A percentile compares a stretch with the other conserved stretches of the same genome.
phyloP scores from a whole-genome alignment of 2,888 invertebrate species.

The Stictocephala bisonia region DNA sequence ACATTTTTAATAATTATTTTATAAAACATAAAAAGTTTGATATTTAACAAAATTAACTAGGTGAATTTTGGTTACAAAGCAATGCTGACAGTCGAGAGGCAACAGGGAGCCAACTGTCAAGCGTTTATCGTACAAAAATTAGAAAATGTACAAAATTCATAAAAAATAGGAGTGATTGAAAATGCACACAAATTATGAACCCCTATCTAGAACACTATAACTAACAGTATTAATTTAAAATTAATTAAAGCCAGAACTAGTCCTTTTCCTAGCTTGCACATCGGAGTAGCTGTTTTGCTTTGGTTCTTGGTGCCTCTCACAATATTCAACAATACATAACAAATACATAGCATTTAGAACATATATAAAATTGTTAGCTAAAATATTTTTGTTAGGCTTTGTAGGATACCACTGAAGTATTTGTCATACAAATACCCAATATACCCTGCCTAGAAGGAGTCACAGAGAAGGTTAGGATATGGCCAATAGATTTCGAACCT shows the following conservation, averaged over 20 bases:
- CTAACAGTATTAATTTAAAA: slow-evolving; percentile 49
- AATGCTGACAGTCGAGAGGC: slow-evolving; percentile 41
- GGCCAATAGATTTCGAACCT: slow-evolving; percentile 47
- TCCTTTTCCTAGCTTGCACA: slow-evolving; percentile 44
- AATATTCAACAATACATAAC: slow-evolving; percentile 44
- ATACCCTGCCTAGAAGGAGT: slow-evolving; percentile 31
- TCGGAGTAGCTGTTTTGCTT: slow-evolving; percentile 47
- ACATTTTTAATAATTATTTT: slow-evolving; percentile 51
- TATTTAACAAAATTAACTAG: slow-evolving; percentile 50
- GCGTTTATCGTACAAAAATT: slow-evolving; percentile 54
- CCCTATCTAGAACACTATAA: slow-evolving; percentile 50
- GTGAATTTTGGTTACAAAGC: slow-evolving; percentile 49
- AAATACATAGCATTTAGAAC: slow-evolving; percentile 43
- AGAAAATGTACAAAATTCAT: slow-evolving; percentile 57
- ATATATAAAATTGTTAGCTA: slow-evolving; percentile 43
- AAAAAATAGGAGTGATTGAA: slow-evolving; percentile 59
- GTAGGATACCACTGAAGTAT: slow-evolving; percentile 9
- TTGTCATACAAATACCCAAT: slow-evolving; percentile 35
- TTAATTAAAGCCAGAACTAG: slow-evolving; percentile 49
- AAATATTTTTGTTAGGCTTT: slow-evolving; percentile 42
- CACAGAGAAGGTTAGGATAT: slow-evolving; percentile 40
- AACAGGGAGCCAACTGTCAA: slow-evolving; percentile 48
- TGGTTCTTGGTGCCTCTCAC: slow-evolving; percentile 39
- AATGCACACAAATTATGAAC: slow-evolving; percentile 59
- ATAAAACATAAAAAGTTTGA: slow-evolving; percentile 52